phyloP scores from a whole-genome alignment of 2,888 invertebrate species.

The Conchocele bisecta region DNA sequence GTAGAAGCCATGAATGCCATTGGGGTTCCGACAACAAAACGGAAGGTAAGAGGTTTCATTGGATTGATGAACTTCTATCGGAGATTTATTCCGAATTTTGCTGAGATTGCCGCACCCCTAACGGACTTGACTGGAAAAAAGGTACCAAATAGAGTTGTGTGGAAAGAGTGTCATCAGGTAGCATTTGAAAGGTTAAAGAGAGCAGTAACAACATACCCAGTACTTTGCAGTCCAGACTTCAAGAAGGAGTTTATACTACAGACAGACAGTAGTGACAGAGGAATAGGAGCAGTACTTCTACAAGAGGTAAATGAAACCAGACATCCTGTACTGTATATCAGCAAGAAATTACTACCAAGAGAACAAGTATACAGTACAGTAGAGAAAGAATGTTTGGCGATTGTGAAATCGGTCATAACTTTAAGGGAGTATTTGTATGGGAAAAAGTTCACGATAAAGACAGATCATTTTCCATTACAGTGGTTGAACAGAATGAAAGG shows the following conservation, averaged over 20 bases:
- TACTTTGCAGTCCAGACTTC: neutral
- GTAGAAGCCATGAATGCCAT: neutral
- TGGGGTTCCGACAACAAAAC: neutral
- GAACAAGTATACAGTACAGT: neutral
- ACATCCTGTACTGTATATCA: neutral
- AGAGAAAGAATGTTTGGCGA: neutral
- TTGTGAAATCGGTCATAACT: neutral
- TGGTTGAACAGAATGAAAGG: neutral
- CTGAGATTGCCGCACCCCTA: neutral
- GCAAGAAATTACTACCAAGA: neutral
- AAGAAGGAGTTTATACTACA: neutral
- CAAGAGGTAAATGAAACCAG: neutral
- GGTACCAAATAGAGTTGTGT: neutral
- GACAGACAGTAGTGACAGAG: neutral
- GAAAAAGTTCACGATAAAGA: neutral
- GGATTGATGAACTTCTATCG: neutral
- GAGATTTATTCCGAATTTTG: conserved; percentile 4
- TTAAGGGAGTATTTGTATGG: neutral
- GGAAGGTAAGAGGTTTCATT: neutral
- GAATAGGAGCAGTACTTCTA: neutral
- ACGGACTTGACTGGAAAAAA: neutral
- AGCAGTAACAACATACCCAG: neutral
- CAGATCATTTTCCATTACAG: neutral
- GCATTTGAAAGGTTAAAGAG: neutral
- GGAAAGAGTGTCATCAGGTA: neutral